Evolutionary conservation across 2,113 vertebrate species (phyloP).

Genomic region (Ivindomyrus marchei): DNA sequence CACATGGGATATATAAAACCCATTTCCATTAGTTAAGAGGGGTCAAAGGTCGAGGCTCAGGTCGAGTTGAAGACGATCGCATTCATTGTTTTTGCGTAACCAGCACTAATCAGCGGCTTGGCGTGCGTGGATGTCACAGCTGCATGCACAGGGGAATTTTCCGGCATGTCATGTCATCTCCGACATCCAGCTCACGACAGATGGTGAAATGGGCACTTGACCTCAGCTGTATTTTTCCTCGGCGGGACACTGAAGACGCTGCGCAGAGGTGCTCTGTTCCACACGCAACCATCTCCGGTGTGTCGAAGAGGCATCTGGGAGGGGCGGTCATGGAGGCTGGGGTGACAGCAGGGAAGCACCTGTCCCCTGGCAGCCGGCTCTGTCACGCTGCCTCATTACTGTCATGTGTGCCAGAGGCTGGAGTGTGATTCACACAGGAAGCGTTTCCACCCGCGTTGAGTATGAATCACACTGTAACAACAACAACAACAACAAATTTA

Average conservation of each 20-base stretch:
- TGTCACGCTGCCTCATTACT: neutral
- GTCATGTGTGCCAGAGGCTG: neutral
- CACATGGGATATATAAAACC: neutral
- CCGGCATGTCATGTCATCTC: neutral
- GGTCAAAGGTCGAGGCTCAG: neutral
- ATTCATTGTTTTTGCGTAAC: neutral
- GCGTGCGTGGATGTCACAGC: neutral
- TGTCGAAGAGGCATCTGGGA: neutral
- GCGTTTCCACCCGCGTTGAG: neutral
- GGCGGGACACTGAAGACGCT: neutral
- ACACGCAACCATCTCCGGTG: neutral
- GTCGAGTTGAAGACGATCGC: neutral
- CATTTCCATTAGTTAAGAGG: neutral
- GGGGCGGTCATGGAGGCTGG: neutral
- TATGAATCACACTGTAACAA: neutral
- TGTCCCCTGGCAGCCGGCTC: neutral
- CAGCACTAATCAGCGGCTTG: neutral
- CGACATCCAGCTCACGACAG: neutral
- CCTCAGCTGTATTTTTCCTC: neutral
- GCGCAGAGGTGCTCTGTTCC: neutral
- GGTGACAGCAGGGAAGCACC: neutral
- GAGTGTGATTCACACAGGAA: neutral
- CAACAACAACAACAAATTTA: no score
- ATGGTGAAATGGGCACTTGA: neutral
- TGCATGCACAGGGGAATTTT: neutral